These are phyloP conservation scores for Mesembrinibis cayennensis DNA, from an alignment of 2,113 vertebrate genomes.

Conservation along the genomic window DNA sequence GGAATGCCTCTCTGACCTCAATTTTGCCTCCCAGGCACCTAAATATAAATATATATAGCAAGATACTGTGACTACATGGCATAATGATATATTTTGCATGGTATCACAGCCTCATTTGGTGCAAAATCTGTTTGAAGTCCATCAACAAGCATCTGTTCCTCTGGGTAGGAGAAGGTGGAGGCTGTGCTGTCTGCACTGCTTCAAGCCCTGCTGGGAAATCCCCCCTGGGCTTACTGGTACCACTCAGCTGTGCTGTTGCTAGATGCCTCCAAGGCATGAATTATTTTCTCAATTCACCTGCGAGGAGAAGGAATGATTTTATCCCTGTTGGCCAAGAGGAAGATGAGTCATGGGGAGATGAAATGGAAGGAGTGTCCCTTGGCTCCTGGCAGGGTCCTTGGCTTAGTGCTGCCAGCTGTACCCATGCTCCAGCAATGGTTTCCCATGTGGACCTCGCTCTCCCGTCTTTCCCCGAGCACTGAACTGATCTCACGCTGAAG, in stretches of 20 bases:
- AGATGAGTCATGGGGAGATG: neutral
- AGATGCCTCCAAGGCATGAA: neutral
- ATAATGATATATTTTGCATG: fast-evolving
- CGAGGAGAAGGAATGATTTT: neutral
- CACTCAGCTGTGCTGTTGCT: neutral
- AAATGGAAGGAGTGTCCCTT: neutral
- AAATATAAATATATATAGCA: neutral
- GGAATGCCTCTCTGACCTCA: neutral
- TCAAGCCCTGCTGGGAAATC: neutral
- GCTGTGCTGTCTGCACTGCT: neutral
- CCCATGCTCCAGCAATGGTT: neutral
- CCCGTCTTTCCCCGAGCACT: neutral
- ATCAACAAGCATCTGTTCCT: neutral
- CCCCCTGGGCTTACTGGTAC: neutral
- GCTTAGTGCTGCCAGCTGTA: neutral
- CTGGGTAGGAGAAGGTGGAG: neutral
- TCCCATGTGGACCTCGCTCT: neutral
- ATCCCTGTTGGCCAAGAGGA: neutral
- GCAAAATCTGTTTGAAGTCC: neutral
- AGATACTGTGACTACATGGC: neutral
- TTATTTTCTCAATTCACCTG: neutral
- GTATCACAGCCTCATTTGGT: neutral
- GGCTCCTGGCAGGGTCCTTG: neutral
- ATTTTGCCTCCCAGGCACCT: neutral
- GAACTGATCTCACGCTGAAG: neutral